Evolutionary conservation across 2,797 vertebrate genomes (phyloP).

Genomic region (Gallinago nigripennis): DNA sequence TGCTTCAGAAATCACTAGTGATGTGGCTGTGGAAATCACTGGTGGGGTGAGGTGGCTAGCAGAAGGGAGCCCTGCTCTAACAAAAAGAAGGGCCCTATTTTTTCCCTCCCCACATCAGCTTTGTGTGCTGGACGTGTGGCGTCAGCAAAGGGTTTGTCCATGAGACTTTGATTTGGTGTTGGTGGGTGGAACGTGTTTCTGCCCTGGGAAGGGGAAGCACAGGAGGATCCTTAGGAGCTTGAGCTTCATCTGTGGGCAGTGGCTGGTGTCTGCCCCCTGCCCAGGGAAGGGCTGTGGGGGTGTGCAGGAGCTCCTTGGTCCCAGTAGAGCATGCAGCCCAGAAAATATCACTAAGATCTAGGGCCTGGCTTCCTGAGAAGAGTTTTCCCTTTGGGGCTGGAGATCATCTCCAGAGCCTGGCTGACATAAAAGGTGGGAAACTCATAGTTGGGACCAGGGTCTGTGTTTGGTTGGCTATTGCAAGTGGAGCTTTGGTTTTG

Average conservation of each 20-base stretch:
- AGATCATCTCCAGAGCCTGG: not conserved
- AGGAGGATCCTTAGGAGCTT: not conserved
- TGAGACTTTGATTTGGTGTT: not conserved
- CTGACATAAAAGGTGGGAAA: not conserved
- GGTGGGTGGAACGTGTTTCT: fast-evolving
- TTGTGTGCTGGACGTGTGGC: fast-evolving
- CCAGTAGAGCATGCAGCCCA: not conserved
- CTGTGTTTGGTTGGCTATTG: not conserved
- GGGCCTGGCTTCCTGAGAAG: not conserved
- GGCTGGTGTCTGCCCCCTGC: not conserved
- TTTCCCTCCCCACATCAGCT: not conserved
- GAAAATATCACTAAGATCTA: not conserved
- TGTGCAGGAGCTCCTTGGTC: not conserved
- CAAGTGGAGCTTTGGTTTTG: not conserved
- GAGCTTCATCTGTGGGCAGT: not conserved
- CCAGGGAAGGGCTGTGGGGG: not conserved
- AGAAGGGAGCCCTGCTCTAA: not conserved
- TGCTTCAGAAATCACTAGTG: not conserved
- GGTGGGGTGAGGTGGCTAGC: not conserved
- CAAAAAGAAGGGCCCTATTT: not conserved
- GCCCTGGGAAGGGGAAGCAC: not conserved
- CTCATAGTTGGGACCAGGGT: not conserved
- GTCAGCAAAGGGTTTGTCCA: not conserved
- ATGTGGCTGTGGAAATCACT: not conserved
- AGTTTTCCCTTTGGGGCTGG: not conserved